Percentiles rank a stretch among this genome's conserved stretches.
These are phyloP conservation scores for Drosophila jambulina DNA, from an alignment of 1,140 invertebrate species.

Conservation along the genomic window DNA sequence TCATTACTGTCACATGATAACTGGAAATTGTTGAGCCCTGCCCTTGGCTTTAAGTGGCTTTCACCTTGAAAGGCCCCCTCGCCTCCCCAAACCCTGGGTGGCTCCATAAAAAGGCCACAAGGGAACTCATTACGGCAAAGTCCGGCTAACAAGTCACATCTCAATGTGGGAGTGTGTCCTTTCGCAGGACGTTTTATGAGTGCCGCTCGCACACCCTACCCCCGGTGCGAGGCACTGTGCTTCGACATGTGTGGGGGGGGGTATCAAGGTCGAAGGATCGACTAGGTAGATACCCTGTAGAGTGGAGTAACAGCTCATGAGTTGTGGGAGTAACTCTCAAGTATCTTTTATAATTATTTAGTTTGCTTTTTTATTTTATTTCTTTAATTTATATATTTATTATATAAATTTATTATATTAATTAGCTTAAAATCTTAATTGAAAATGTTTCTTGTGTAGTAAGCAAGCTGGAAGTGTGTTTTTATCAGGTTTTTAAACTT, in stretches of 20 bases:
- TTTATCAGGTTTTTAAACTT: not conserved
- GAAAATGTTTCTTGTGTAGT: not conserved
- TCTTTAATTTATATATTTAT: too few relatives aligned
- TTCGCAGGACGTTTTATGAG: constrained; percentile 60
- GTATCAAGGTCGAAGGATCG: too few relatives aligned
- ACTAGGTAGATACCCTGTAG: not conserved
- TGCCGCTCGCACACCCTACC: constrained; percentile 7
- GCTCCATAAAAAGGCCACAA: constrained; percentile 56
- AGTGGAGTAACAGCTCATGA: not conserved
- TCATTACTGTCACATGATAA: constrained; percentile 67
- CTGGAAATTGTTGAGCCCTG: constrained; percentile 58
- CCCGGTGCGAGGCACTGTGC: constrained; percentile 5
- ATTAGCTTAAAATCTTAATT: not conserved
- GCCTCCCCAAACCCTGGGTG: not conserved
- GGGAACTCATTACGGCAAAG: constrained; percentile 64
- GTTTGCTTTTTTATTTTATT: not conserved
- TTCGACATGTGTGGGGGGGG: not conserved
- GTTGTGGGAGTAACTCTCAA: too few relatives aligned
- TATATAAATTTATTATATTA: not conserved
- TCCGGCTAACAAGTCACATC: constrained; percentile 56
- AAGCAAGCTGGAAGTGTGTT: not conserved
- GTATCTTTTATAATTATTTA: too few relatives aligned
- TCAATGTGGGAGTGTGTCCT: constrained; percentile 39
- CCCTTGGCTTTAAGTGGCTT: constrained; percentile 63
- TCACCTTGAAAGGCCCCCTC: constrained; percentile 43